Base-by-base conservation (phyloP, 2,888 invertebrate species). In the Yponomeuta sedellus region DNA sequence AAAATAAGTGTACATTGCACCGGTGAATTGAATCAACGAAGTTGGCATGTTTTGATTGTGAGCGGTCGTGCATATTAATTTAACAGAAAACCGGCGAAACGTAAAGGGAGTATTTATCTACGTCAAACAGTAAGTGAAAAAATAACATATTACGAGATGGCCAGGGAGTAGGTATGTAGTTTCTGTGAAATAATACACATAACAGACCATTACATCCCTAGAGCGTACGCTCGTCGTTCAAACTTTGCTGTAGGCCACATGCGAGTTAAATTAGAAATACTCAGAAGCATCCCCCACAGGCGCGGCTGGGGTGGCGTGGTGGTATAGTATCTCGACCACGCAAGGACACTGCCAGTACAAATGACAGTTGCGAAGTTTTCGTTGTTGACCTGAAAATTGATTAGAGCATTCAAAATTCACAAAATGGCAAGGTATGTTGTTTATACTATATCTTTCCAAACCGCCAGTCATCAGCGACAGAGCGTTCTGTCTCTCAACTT, bases 251-350 rank as follows among this genome's bases (percentile, higher is more conserved):
- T 62, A 62, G 34, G 10, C 39, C 62, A 39, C 62, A 62, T 62
- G 62, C 62, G n/a, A 61, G 61, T 61, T 61, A 28, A 61, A 61
- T 61, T 28, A 62, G 62, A 62, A 28, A 39, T 62, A 62, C 62
- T 5, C 62, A 62, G n/a, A 20, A 34, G 34, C 34, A 34, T 34
- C 34, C 34, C 34, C 34, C 34, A 34, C 12, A 34, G 62, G 62
- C 28, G 11, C 57, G 68, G 69, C 67, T 64, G 64, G 67, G 34
- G 61, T 67, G 66, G 64, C 67, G 39, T 59, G 66, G 58, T 44
- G 28, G 57, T 57, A 20, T 64, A 52, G 52, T 64, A 64, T 40
- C 64, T 20, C 39, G 40, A n/a, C 19, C 64, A 40, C 52, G 40
- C 40, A 40, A 39, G n/a, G 44, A 52, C 44, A 16, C 12, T 16